These are phyloP conservation scores for Chunga burmeisteri DNA, from an alignment of 2,113 vertebrate genomes.

Conservation along the genomic window DNA sequence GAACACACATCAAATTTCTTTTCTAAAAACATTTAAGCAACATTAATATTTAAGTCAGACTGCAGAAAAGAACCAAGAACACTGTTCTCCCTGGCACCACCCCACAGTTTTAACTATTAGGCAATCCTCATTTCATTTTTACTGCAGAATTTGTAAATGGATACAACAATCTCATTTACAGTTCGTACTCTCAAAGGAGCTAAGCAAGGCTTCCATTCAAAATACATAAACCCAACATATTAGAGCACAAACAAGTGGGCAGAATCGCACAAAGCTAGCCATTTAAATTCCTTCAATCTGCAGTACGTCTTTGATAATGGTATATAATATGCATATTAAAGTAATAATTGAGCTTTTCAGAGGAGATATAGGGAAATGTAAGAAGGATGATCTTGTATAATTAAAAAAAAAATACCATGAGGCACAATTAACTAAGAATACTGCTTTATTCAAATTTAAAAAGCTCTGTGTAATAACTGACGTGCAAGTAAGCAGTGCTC, in stretches of 20 bases:
- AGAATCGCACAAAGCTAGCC: background rate
- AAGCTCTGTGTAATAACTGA: background rate
- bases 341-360: background rate
- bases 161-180: background rate
- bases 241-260: background rate
- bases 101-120: background rate
- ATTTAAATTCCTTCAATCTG: background rate
- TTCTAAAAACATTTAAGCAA: conserved; percentile 16
- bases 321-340: background rate
- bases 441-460: background rate
- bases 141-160: background rate
- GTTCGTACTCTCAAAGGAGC: background rate
- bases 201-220: background rate
- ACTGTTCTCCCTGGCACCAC: background rate
- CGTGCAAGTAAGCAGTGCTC: background rate
- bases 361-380: background rate
- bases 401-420: background rate
- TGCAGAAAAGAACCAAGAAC: background rate
- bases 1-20: background rate
- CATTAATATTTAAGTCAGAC: conserved; percentile 30
- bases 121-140: background rate
- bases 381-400: background rate
- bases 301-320: background rate
- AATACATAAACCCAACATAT: background rate
- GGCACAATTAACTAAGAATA: background rate